Percentiles rank a stretch among this genome's conserved stretches.
These are phyloP conservation scores for Brenthis ino DNA, from an alignment of 2,888 invertebrate genomes.

Conservation along the genomic window DNA sequence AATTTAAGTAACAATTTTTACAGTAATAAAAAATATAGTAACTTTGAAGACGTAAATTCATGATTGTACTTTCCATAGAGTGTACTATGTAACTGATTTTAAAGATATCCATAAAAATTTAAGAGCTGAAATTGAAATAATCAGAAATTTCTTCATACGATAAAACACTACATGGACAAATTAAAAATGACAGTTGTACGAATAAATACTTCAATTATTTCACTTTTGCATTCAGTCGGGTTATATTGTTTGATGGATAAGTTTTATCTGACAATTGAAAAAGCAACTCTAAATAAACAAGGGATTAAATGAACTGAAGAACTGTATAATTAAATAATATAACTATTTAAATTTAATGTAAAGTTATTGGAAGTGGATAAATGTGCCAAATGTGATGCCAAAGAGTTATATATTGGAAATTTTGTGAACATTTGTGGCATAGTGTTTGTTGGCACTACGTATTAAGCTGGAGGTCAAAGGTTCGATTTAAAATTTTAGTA, in stretches of 20 bases:
- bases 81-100: slow-evolving; percentile 12
- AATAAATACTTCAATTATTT: too few relatives aligned
- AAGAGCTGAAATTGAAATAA: background rate
- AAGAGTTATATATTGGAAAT: background rate
- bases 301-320: slow-evolving; percentile 78
- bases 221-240: too few relatives aligned
- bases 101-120: slow-evolving; percentile 48
- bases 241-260: slow-evolving; percentile 45
- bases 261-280: slow-evolving; percentile 42
- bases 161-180: too few relatives aligned
- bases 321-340: slow-evolving; percentile 55
- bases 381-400: slow-evolving; percentile 25
- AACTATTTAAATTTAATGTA: slow-evolving; percentile 23
- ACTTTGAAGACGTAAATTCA: slow-evolving; percentile 4
- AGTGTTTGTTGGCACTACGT: background rate
- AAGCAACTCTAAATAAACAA: slow-evolving; percentile 47
- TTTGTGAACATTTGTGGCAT: background rate
- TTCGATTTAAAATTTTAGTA: background rate
- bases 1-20: background rate
- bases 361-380: slow-evolving; percentile 14
- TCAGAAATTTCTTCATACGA: too few relatives aligned
- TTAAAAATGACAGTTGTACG: too few relatives aligned
- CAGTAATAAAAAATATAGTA: slow-evolving; percentile 3
- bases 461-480: slow-evolving; percentile 1
- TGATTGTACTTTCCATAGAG: slow-evolving; percentile 9